A percentile compares a stretch with the other conserved stretches of the same genome.
Conservation (phyloP, 2,888 invertebrate genomes). For the Heteromurus nitidus region DNA sequence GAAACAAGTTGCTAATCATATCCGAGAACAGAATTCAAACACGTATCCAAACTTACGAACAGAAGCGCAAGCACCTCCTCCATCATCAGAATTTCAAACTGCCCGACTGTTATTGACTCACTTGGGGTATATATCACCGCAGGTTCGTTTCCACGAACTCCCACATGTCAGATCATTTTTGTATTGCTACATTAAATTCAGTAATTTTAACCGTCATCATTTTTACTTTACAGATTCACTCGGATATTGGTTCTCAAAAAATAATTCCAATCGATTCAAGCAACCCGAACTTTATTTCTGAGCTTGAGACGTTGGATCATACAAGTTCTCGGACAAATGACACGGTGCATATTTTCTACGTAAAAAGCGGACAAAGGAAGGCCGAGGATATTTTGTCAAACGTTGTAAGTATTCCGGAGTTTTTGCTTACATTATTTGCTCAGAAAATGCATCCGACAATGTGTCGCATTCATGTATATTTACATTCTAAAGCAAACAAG, state of each 20-base stretch:
- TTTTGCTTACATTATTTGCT: conserved; percentile 7
- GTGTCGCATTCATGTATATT: too few relatives aligned
- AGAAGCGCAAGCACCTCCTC: conserved; percentile 88
- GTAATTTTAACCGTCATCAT: not conserved
- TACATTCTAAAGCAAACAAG: conserved; percentile 75
- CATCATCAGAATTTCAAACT: conserved; percentile 94
- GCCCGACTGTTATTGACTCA: conserved; percentile 95
- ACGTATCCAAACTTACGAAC: conserved; percentile 73
- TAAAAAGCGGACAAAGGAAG: conserved; percentile 87
- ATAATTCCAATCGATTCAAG: conserved; percentile 84
- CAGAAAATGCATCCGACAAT: too few relatives aligned
- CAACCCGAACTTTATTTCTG: conserved; percentile 83
- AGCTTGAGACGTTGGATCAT: conserved; percentile 88
- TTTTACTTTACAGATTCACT: not conserved
- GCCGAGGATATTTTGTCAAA: conserved; percentile 88
- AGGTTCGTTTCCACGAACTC: too few relatives aligned
- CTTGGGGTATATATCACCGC: conserved; percentile 87
- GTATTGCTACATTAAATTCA: not conserved
- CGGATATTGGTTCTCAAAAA: conserved; percentile 76
- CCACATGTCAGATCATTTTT: not conserved
- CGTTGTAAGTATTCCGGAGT: conserved; percentile 78
- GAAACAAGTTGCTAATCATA: conserved; percentile 70
- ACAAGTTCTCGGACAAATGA: conserved; percentile 91
- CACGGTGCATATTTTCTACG: conserved; percentile 96
- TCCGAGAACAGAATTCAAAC: conserved; percentile 72